phyloP scores from a whole-genome alignment of 2,797 vertebrate genomes.

The Streptopelia turtur region DNA sequence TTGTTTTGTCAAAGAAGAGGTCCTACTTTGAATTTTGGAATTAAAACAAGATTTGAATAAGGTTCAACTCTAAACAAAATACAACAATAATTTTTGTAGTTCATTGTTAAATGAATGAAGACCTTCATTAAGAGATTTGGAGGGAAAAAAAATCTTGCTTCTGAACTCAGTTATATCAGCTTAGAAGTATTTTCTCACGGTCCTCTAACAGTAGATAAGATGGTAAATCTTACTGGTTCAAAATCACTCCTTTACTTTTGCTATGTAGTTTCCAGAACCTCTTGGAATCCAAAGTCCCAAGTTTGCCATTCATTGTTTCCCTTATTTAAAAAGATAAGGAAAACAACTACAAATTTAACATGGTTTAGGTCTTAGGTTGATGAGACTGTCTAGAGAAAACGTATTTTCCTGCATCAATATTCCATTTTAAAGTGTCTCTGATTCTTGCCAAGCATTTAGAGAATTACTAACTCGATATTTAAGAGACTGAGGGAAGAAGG shows the following conservation, averaged over 20 bases:
- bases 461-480: background rate
- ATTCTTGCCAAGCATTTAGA: background rate
- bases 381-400: background rate
- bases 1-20: background rate
- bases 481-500: too few species aligned
- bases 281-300: background rate
- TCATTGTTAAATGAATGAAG: background rate
- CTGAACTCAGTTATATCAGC: background rate
- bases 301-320: background rate
- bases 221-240: background rate
- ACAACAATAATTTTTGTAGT: background rate
- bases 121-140: background rate
- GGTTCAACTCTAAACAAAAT: background rate
- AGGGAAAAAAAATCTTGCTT: background rate
- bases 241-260: background rate
- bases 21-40: background rate
- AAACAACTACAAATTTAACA: background rate
- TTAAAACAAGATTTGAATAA: background rate
- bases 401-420: background rate
- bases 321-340: background rate
- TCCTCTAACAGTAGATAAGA: background rate
- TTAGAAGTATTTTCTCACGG: background rate
- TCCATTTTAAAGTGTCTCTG: background rate
- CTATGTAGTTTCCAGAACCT: background rate
- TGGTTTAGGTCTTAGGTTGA: background rate